Evolutionary conservation across 2,797 vertebrate species (phyloP).

Genomic region (Peromyscus melanophrys): DNA sequence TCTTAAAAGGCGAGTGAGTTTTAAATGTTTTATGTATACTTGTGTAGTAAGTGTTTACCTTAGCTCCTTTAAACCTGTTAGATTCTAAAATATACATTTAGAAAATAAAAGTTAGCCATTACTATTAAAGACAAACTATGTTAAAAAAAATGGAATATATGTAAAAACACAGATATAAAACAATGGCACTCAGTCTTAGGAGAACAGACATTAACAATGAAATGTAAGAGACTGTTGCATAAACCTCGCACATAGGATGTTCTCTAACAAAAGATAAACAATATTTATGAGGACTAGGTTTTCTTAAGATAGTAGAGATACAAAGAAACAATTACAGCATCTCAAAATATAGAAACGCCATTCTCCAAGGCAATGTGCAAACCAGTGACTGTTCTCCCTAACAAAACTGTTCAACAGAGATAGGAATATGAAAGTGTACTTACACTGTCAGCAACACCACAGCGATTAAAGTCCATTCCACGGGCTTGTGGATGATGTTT

Average conservation of each 20-base stretch:
- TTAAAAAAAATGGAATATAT: conserved; percentile 66
- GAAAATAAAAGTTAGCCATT: conserved; percentile 64
- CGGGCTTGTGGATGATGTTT: conserved; percentile 91
- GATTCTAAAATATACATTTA: conserved; percentile 76
- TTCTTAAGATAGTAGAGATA: neutral
- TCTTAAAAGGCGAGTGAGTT: conserved; percentile 79
- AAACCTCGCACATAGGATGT: neutral
- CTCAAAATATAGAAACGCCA: conserved; percentile 5
- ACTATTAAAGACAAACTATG: conserved; percentile 38
- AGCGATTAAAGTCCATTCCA: conserved; percentile 91
- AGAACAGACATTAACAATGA: conserved; percentile 64
- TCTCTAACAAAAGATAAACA: conserved; percentile 59
- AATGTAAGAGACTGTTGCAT: conserved; percentile 1
- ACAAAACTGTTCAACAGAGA: conserved; percentile 58
- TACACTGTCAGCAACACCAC: conserved; percentile 90
- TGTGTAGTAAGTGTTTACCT: conserved; percentile 55
- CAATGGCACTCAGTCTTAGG: conserved; percentile 24
- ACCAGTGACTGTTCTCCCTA: conserved; percentile 27
- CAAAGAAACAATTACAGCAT: conserved; percentile 33
- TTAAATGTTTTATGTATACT: conserved; percentile 77
- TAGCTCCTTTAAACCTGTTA: conserved; percentile 66
- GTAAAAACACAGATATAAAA: conserved; percentile 44
- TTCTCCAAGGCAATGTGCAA: conserved; percentile 36
- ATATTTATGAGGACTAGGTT: conserved; percentile 45
- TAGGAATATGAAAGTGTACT: conserved; percentile 86